Evolutionary conservation across 2,797 vertebrate genomes (phyloP).

Genomic region (Mycteria americana): DNA sequence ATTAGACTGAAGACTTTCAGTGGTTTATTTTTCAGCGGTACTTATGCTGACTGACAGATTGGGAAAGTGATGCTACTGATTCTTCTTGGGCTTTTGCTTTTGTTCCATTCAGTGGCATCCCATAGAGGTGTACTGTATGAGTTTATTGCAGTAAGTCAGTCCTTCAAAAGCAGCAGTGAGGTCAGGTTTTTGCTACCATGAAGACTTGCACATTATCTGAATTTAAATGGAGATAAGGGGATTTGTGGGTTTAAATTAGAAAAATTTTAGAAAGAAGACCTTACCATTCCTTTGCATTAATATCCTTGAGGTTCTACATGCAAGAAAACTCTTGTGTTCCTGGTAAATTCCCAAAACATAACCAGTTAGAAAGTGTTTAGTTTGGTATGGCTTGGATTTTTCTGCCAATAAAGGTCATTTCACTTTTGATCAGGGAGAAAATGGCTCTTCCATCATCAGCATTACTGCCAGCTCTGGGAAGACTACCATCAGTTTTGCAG

Average conservation of each 20-base stretch:
- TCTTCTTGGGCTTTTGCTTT: not conserved
- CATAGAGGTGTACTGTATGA: not conserved
- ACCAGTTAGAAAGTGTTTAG: not conserved
- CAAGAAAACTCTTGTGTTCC: not conserved
- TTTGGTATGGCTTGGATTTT: not conserved
- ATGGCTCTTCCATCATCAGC: not conserved
- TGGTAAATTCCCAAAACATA: not conserved
- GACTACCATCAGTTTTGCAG: not conserved
- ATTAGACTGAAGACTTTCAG: not conserved
- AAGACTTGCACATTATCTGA: not conserved
- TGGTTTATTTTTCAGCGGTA: not conserved
- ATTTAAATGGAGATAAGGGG: not conserved
- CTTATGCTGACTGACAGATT: not conserved
- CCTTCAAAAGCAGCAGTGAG: not conserved
- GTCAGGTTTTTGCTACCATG: not conserved
- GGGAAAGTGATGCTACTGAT: not conserved
- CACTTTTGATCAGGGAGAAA: not conserved
- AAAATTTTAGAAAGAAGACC: not conserved
- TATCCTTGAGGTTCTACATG: not conserved
- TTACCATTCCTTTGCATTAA: not conserved
- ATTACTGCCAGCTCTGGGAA: not conserved
- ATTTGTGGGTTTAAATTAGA: not conserved
- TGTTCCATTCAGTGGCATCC: not conserved
- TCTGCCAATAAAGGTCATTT: not conserved
- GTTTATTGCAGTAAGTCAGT: not conserved